Base-by-base conservation (phyloP, 2,113 vertebrate species). In the Garra rufa region DNA sequence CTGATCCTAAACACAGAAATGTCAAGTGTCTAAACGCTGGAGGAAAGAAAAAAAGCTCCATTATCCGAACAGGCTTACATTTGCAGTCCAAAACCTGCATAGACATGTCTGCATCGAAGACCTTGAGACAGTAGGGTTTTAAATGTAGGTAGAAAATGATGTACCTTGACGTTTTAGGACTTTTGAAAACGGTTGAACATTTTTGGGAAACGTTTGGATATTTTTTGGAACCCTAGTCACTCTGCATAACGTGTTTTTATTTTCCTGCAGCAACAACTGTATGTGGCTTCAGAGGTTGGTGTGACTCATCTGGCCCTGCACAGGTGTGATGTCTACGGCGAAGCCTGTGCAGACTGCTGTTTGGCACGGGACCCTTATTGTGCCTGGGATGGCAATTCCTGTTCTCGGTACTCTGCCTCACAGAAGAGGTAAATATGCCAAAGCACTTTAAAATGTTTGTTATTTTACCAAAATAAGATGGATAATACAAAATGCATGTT, bases 331-430 rank as follows among this genome's bases (percentile, higher is more conserved):
- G 94, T 96, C 0, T 99, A 99, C 0, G 98, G 98, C 0, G 97
- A 97, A 28, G 98, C 95, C 38, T 99, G 98, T 0, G 97, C 98
- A 0, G 98, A 99, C 92, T 99, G 98, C 95, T 99, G 98, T 88
- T 94, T 99, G 14, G 98, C 98, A 24, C 92, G 98, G 67, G 98
- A 99, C 84, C 98, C 98, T 0, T 99, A 99, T 92, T 99, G 98
- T 0, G 98, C 98, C 90, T 99, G 98, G 98, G 98, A 99, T 0
- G 98, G 98, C 83, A 98, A 96, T 34, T 95, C 97, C 89, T 99
- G 98, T 91, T 98, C 97, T 61, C 96, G 97, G 41, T 99, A 99
- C 92, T 98, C 97, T 0, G 94, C 96, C 1, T 98, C 97, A 1
- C 98, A 98, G 88, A 99, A 99, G 93, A 97, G 98, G 98, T 99